Evolutionary conservation across 2,888 invertebrate genomes (phyloP).

Genomic region (Mactromeris polynyma): DNA sequence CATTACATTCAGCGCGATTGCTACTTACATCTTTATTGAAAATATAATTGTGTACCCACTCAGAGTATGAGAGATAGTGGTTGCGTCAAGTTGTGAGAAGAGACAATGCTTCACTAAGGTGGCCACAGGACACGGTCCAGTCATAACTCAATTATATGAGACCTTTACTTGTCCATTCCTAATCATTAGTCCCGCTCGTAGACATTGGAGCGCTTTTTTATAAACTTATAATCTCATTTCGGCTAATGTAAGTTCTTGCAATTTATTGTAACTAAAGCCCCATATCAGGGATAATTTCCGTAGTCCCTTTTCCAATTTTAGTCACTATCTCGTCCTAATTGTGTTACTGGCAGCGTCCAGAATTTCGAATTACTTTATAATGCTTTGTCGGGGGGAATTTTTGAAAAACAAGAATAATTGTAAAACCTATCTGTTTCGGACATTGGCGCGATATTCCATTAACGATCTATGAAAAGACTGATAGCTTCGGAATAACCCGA

Average conservation of each 20-base stretch:
- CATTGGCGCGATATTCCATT: slow-evolving; percentile 61
- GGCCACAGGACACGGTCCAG: slow-evolving; percentile 25
- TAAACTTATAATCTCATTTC: slow-evolving; percentile 70
- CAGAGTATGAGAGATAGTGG: slow-evolving; percentile 5
- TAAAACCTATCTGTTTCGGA: slow-evolving; percentile 65
- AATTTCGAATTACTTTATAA: slow-evolving; percentile 72
- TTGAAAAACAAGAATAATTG: slow-evolving; percentile 73
- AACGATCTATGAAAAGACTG: slow-evolving; percentile 48
- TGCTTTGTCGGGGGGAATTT: slow-evolving; percentile 61
- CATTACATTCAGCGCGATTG: not conserved
- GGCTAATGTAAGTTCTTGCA: slow-evolving; percentile 67
- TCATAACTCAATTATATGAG: slow-evolving; percentile 45
- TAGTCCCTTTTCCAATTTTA: slow-evolving; percentile 36
- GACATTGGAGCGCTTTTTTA: slow-evolving; percentile 50
- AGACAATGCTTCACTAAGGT: not conserved
- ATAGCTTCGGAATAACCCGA: slow-evolving; percentile 51
- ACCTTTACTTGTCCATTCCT: slow-evolving; percentile 45
- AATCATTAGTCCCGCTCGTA: slow-evolving; percentile 44
- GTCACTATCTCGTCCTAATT: slow-evolving; percentile 56
- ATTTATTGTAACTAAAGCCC: slow-evolving; percentile 65
- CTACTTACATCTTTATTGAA: not conserved
- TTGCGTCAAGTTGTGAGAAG: not conserved
- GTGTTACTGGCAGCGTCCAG: slow-evolving; percentile 60
- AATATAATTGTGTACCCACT: not conserved
- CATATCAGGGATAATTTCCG: slow-evolving; percentile 58